A percentile compares a stretch with the other conserved stretches of the same genome.
phyloP scores from a whole-genome alignment of 2,888 invertebrate species.

The Dolomedes plantarius region DNA sequence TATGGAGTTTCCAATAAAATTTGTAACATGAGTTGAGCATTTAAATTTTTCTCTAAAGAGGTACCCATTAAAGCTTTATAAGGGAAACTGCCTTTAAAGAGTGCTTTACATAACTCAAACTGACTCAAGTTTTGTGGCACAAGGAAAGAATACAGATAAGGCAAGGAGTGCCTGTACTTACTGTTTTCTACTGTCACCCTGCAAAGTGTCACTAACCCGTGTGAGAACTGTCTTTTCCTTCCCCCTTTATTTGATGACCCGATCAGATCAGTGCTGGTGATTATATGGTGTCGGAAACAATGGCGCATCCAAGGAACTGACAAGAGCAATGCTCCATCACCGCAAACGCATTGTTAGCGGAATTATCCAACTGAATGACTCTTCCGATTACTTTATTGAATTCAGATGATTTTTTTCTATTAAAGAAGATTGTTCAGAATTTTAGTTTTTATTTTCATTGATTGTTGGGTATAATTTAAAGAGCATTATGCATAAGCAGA shows the following conservation, averaged over 20 bases:
- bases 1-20: too few species aligned
- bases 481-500: too few species aligned
- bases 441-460: background rate
- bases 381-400: background rate
- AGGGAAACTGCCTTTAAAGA: too few species aligned
- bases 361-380: background rate
- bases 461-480: background rate
- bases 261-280: background rate
- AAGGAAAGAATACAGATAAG: too few species aligned
- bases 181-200: background rate
- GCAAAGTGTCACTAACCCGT: background rate
- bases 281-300: background rate
- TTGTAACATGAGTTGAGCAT: too few species aligned
- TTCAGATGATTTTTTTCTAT: constrained; percentile 2
- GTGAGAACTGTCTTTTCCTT: constrained; percentile 4
- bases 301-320: background rate
- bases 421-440: background rate
- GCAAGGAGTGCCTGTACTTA: too few species aligned
- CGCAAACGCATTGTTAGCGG: background rate
- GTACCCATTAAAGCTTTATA: too few species aligned
- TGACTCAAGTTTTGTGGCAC: too few species aligned
- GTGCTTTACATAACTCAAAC: too few species aligned
- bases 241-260: background rate
- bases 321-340: background rate
- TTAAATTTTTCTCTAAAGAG: too few species aligned